Evolutionary conservation across 2,888 invertebrate species (phyloP), one percentile per base, ranked within the genome.

Genomic region (Xestia c-nigrum): DNA sequence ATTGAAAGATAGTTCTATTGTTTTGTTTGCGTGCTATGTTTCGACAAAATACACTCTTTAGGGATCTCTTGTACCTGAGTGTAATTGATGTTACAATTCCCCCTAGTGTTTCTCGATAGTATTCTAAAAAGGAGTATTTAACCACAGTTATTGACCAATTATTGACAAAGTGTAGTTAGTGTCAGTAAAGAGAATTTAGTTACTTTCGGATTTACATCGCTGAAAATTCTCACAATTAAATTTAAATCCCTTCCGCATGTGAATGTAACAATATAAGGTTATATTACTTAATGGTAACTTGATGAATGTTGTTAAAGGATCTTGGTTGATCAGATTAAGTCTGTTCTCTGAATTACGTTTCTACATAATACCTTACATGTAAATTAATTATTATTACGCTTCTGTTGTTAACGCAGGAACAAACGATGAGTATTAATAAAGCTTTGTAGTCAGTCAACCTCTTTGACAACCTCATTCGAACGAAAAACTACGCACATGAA

Each of bases 291-390:
- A 31, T 61, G 38, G 63, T 52, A 66, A 67, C 57, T 73, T 52
- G 46, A 52, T 69, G 52, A 64, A 78, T 70, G 5, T 46, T 72
- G 19, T 75, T 31, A 67, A 14, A 40, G 52, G 43, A 61, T 64
- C 61, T 71, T n/a, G 64, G 68, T 67, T 75, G 69, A 74, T 81
- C 68, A 72, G 65, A 85, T 81, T 73, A 65, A 12, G 55, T 67
- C 47, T 66, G 40, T 66, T 72, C 61, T 16, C 46, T 7, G 31
- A 75, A 74, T 74, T 57, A 55, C 38, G 52, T 80, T 76, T 76
- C 57, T 40, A 66, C 31, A 21, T 63, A 69, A 59, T 43, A 69
- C 16, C 43, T 50, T 59, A 65, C 47, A 50, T 68, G 65, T 82
- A 66, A 82, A 76, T 68, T 63, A 74, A 76, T 82, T 77, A 70